Base-by-base conservation (phyloP, 2,797 vertebrate genomes). In the Ambastaia sidthimunki region DNA sequence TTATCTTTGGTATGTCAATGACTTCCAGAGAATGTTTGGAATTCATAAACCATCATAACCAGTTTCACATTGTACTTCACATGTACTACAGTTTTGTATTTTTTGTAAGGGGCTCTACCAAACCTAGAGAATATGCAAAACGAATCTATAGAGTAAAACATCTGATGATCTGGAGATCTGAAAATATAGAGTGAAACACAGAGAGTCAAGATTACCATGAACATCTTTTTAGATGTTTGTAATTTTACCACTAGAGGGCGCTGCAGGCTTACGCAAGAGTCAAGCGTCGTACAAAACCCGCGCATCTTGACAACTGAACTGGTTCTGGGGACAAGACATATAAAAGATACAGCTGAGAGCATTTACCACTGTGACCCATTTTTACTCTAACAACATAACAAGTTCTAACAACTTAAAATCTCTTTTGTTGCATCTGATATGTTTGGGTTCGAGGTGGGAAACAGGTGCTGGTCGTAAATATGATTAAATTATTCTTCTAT, bases 351-450 rank as follows among this genome's bases (percentile, higher is more conserved):
- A 76, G 23, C 63, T 80, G 63, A 81, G 25, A 76, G 68, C 57
- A 72, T 74, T 82, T 74, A 80, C 52, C n/a, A 69, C 44, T 60
- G 60, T 78, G 67, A 71, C 71, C 37, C 50, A 80, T 68, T 86
- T 78, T 55, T 25, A 37, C 34, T 37, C 7, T 44, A 2, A 44
- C 55, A 52, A 76, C 21, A 25, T 25, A 60, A 60, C 57, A 25
- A 13, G 23, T 47, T 63, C 13, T 6, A 60, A 28, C 59, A 62
- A 34, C 2, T 11, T 44, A 44, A 44, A 44, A 44, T 44, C 41
- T 10, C 9, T 19, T 62, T 34, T 34, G 21, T 50, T 31, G 52
- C 15, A 21, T 16, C 50, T 65, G 47, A 69, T 28, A 23, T 37
- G 28, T 34, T 25, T 60, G 28, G 21, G 72, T 44, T 25, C 55